Evolutionary conservation across 2,113 vertebrate species (phyloP), one percentile per base, ranked within the genome.

Genomic region (Chloroceryle aenea): DNA sequence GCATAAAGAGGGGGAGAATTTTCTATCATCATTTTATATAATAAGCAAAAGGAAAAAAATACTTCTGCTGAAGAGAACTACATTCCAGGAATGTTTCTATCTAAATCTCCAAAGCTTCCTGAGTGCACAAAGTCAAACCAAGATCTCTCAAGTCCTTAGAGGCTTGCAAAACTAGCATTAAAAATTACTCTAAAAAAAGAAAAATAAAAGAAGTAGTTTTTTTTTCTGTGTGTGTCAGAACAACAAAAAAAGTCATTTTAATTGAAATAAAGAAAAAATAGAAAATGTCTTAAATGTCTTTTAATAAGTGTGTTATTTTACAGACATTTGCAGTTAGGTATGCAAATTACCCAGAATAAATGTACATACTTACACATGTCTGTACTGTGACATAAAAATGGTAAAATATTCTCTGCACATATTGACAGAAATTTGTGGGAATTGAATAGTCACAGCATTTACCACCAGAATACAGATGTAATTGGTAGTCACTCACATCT

Each of bases 81-180:
- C 88, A 94, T 93, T 97, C 89, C 93, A 81, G 45, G 36, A 82
- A 71, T 93, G 85, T 83, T 87, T 95, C 74, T 79, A 2, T 81
- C 61, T 53, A 93, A 97, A 85, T 90, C 85, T 61, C 88, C 55
- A 56, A 91, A 91, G 81, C 79, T 91, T 94, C 64, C 36, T 12
- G 42, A 95, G 48, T 62, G 58, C 78, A 85, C 30, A 42, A 85
- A 90, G 40, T 72, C 79, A 90, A 87, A 91, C 21, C 22, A 80
- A 89, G 56, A 74, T 58, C 62, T 76, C 75, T 75, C 40, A 73
- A 84, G 56, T 56, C 59, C 64, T 88, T 48, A 36, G 38, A 91
- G 29, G 63, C 79, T 93, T 89, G 75, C 67, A 93, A 94, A 97
- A 80, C 38, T 47, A 74, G 38, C 34, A 61, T 22, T 77, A 80